phyloP scores from a whole-genome alignment of 2,113 vertebrate species.

The Ciconia boyciana region DNA sequence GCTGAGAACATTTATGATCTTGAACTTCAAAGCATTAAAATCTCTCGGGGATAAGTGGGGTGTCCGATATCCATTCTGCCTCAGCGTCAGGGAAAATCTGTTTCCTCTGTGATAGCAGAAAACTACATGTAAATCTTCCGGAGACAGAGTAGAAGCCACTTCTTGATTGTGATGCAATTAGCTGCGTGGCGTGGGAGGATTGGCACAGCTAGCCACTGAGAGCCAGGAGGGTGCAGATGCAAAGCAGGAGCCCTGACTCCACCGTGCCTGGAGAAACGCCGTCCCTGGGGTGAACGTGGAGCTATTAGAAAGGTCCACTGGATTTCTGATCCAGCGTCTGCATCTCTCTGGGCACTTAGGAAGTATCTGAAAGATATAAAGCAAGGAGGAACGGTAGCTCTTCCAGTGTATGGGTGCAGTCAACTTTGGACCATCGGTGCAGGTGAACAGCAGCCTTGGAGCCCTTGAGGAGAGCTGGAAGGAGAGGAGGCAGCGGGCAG shows the following conservation, averaged over 20 bases:
- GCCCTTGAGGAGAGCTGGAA: neutral
- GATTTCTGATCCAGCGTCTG: neutral
- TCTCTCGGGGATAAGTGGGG: neutral
- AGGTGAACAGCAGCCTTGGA: neutral
- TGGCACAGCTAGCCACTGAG: neutral
- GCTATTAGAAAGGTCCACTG: neutral
- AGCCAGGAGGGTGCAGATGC: neutral
- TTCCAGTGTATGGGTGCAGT: neutral
- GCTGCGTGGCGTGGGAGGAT: fast-evolving
- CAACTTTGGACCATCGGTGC: neutral
- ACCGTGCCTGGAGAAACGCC: fast-evolving
- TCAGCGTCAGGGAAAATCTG: neutral
- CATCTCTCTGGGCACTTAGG: neutral
- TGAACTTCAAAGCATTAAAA: conserved; percentile 37
- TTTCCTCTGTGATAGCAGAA: neutral
- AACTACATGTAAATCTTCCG: neutral
- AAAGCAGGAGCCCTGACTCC: neutral
- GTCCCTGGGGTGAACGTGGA: neutral
- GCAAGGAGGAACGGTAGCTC: neutral
- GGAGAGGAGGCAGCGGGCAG: neutral
- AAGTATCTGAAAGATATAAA: neutral
- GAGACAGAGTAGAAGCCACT: neutral
- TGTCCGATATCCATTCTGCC: neutral
- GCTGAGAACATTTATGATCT: neutral
- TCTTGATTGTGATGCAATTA: neutral